Evolutionary conservation across 1,140 invertebrate genomes (phyloP).

Genomic region (Nasonia giraulti): DNA sequence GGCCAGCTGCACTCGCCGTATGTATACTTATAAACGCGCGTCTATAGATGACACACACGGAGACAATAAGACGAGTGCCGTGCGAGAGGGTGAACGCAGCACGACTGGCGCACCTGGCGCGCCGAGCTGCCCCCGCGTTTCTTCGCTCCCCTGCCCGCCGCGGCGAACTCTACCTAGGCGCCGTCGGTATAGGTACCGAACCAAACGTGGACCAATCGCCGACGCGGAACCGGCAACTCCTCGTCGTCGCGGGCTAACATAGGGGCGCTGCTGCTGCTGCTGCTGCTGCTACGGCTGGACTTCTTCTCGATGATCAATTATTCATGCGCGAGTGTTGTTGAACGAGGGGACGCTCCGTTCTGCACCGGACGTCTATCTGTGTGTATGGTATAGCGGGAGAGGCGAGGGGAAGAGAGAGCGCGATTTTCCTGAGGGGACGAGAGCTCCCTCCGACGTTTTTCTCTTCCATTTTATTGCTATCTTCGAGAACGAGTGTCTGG

Average conservation of each 20-base stretch:
- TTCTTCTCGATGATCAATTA: conserved; percentile 13
- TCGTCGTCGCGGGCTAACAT: conserved; percentile 44
- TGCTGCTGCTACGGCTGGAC: neutral
- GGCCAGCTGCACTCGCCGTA: too few species aligned
- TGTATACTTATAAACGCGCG: too few species aligned
- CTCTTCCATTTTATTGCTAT: too few species aligned
- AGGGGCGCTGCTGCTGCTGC: neutral
- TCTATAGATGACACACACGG: too few species aligned
- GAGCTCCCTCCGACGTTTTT: neutral
- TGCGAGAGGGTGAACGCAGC: neutral
- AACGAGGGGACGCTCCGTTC: neutral
- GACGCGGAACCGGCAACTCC: conserved; percentile 59
- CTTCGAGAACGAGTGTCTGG: too few species aligned
- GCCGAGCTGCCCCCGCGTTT: neutral
- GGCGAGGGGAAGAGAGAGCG: conserved; percentile 7
- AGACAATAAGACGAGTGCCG: neutral
- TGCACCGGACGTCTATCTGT: neutral
- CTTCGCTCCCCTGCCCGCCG: neutral
- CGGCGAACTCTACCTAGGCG: neutral
- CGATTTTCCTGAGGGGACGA: neutral
- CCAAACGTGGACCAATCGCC: conserved; percentile 70
- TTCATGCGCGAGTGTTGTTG: conserved; percentile 22
- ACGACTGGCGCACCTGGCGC: neutral
- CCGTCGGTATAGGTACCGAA: conserved; percentile 30
- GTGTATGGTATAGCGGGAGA: neutral